Evolutionary conservation across 2,797 vertebrate genomes (phyloP).

Genomic region (Pangasius djambal): DNA sequence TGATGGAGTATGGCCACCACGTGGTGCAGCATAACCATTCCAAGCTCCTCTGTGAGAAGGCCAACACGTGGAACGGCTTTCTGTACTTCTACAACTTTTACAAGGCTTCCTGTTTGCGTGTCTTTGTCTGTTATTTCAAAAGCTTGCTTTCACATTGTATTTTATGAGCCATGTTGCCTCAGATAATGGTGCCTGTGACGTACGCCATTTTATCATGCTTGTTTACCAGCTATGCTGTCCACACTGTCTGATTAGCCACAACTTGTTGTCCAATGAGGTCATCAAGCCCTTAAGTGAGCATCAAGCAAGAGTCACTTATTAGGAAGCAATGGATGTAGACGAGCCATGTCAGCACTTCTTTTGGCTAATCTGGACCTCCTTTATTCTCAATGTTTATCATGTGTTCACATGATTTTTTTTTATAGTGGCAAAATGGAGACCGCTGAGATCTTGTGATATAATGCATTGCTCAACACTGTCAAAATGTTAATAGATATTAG

Average conservation of each 20-base stretch:
- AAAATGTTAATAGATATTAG: not conserved
- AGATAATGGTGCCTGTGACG: not conserved
- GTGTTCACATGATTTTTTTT: not conserved
- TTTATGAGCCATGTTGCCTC: constrained; percentile 7
- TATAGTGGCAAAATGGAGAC: not conserved
- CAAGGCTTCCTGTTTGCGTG: constrained; percentile 2
- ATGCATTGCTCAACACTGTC: not conserved
- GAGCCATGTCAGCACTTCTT: not conserved
- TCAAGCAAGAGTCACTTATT: not conserved
- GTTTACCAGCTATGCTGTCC: not conserved
- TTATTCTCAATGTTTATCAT: not conserved
- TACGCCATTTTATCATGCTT: not conserved
- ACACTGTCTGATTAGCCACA: not conserved
- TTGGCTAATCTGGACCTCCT: not conserved
- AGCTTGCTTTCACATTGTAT: not conserved
- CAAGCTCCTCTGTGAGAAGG: not conserved
- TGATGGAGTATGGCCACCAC: not conserved
- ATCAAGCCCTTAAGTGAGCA: not conserved
- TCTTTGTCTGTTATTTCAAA: constrained; percentile 20
- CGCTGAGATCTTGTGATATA: not conserved
- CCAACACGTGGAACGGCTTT: constrained; percentile 14
- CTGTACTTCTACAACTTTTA: constrained; percentile 14
- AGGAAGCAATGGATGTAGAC: not conserved
- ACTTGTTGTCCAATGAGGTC: not conserved
- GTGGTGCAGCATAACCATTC: not conserved